Percentiles rank a stretch among this genome's conserved stretches.
phyloP scores from a whole-genome alignment of 2,888 invertebrate genomes.

The Hydroisotoma schaefferi region DNA sequence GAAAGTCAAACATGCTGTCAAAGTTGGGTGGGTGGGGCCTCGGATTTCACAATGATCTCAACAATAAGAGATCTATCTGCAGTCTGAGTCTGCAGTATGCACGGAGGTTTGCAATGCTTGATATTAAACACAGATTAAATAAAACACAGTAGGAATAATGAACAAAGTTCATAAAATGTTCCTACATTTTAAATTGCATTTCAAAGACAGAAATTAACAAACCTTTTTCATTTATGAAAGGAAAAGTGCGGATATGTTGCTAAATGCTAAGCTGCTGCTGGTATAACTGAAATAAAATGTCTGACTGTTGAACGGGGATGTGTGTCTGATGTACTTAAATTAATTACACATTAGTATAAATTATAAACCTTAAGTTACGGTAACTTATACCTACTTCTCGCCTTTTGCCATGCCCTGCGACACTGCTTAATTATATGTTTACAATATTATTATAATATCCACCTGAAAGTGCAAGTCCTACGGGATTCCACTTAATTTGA shows the following conservation, averaged over 20 bases:
- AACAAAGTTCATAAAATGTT: neutral
- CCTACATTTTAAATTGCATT: neutral
- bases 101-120: constrained; percentile 49
- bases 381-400: constrained; percentile 12
- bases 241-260: constrained; percentile 11
- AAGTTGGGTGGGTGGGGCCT: no score
- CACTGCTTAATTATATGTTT: constrained; percentile 42
- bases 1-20: no score
- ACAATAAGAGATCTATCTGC: no score
- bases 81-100: constrained; percentile 29
- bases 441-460: constrained; percentile 5
- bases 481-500: no score
- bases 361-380: constrained; percentile 2
- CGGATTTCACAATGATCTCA: no score
- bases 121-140: constrained; percentile 2
- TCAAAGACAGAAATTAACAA: neutral
- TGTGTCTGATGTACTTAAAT: constrained; percentile 3
- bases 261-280: constrained; percentile 15
- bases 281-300: no score
- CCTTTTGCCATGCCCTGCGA: constrained; percentile 48
- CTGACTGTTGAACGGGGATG: no score
- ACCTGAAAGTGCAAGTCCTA: neutral
- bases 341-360: no score
- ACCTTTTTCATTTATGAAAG: neutral
- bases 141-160: neutral